Evolutionary conservation across 1,140 invertebrate species (phyloP).

Genomic region (Panagrolaimus sp.): DNA sequence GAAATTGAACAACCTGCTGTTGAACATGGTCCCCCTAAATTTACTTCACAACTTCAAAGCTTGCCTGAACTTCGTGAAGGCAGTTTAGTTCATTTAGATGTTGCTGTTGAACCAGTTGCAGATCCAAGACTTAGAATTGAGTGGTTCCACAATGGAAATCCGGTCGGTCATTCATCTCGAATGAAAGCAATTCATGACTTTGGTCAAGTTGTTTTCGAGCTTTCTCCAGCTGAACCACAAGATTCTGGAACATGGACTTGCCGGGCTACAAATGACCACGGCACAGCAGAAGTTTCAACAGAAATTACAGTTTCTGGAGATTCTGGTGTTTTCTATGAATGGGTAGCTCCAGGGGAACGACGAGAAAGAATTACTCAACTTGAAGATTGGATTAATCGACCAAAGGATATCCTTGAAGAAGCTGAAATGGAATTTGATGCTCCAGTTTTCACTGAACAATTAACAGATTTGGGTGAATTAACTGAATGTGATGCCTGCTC

Average conservation of each 20-base stretch:
- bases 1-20: slow-evolving; percentile 62
- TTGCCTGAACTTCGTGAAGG: slow-evolving; percentile 73
- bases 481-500: slow-evolving; percentile 82
- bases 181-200: slow-evolving; percentile 92
- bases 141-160: slow-evolving; percentile 92
- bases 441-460: slow-evolving; percentile 48
- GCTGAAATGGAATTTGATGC: slow-evolving; percentile 50
- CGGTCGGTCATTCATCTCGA: slow-evolving; percentile 68
- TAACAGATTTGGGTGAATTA: slow-evolving; percentile 49
- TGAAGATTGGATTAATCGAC: slow-evolving; percentile 54
- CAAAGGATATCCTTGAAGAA: slow-evolving; percentile 45
- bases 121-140: slow-evolving; percentile 86
- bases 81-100: slow-evolving; percentile 83
- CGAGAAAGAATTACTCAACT: slow-evolving; percentile 65
- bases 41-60: slow-evolving; percentile 70
- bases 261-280: slow-evolving; percentile 78
- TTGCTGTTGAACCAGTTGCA: slow-evolving; percentile 77
- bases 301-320: slow-evolving; percentile 80
- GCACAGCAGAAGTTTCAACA: slow-evolving; percentile 85
- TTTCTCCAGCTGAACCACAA: slow-evolving; percentile 82
- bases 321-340: slow-evolving; percentile 82
- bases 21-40: slow-evolving; percentile 81
- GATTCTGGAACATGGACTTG: slow-evolving; percentile 83
- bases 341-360: slow-evolving; percentile 85
- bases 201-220: slow-evolving; percentile 88